Base-by-base conservation (phyloP, 2,113 vertebrate species). In the Notothenia rossii region DNA sequence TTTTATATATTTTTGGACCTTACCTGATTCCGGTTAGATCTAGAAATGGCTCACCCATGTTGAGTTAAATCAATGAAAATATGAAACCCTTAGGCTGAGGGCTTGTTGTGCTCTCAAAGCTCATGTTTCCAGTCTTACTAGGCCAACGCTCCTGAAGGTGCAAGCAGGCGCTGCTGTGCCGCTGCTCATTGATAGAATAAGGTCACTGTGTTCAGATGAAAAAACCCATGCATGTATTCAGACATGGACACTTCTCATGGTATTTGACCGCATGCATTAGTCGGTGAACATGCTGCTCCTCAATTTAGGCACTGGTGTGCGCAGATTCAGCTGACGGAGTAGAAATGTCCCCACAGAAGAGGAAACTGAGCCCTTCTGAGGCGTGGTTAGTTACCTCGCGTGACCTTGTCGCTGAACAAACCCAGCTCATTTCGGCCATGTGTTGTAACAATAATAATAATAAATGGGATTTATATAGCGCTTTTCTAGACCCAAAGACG, bases 341-440 rank as follows among this genome's bases (percentile, higher is more conserved):
- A 59, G 78, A 91, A 91, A 85, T 72, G 65, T 80, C 80, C 89
- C 80, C 84, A 88, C 75, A 83, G 75, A 65, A 75, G 83, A 45
- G 46, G 88, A 77, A 91, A 91, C 84, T 51, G 83, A 90, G 80
- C 71, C 81, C 15, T 55, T n/a, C 18, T 74, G 74, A 51, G 63
- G 68, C 74, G 64, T 58, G 54, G 45, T 75, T 69, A 56, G 69
- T 77, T 65, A 68, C 68, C 73, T 20, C 10, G 7, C 71, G 60
- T 84, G 84, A 92, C 82, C 87, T 90, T 90, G 86, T 91, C 22
- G 22, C 85, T 83, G 62, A 79, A 77, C 10, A 25, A 64, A 50
- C 49, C 66, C 49, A 7, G 53, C 66, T 63, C 58, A 18, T 72
- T 83, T 72, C 73, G 63, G 40, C 81, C 81, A 70, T 79, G 68